phyloP scores from a whole-genome alignment of 2,113 vertebrate species.

The Thamnaconus septentrionalis region DNA sequence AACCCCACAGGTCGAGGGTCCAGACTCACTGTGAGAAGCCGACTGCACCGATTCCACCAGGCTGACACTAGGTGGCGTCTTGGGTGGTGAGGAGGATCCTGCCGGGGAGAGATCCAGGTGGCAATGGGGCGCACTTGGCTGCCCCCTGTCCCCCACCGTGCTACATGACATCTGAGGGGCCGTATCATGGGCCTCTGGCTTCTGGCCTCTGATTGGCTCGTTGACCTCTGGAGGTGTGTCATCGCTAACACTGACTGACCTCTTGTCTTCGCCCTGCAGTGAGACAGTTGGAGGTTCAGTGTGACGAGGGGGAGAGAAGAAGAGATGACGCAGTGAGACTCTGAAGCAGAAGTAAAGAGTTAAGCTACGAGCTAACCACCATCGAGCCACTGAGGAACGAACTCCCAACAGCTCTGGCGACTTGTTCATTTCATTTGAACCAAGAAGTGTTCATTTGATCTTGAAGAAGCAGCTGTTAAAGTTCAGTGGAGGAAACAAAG shows the following conservation, averaged over 20 bases:
- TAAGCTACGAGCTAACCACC: no score
- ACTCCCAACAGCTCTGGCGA: no score
- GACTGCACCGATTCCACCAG: constrained; percentile 81
- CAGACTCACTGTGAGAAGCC: constrained; percentile 74
- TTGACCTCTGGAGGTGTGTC: constrained; percentile 22
- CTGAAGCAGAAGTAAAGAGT: not conserved
- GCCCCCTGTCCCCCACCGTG: constrained; percentile 25
- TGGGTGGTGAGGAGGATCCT: constrained; percentile 61
- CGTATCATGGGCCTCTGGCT: constrained; percentile 36
- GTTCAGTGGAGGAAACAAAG: no score
- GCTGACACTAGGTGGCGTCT: constrained; percentile 79
- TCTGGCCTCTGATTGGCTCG: constrained; percentile 4
- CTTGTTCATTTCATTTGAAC: no score
- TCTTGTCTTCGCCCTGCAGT: constrained; percentile 49
- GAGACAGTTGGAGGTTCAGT: no score
- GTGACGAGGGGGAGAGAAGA: not conserved
- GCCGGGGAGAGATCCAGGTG: constrained; percentile 40
- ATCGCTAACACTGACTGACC: not conserved
- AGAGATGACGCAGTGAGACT: not conserved
- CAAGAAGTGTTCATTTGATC: no score
- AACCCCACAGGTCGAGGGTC: not conserved
- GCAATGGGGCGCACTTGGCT: constrained; percentile 24
- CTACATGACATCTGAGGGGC: constrained; percentile 32
- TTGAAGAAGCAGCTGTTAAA: no score
- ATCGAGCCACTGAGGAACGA: no score